phyloP scores from a whole-genome alignment of 2,888 invertebrate species.

The Nebria salina region DNA sequence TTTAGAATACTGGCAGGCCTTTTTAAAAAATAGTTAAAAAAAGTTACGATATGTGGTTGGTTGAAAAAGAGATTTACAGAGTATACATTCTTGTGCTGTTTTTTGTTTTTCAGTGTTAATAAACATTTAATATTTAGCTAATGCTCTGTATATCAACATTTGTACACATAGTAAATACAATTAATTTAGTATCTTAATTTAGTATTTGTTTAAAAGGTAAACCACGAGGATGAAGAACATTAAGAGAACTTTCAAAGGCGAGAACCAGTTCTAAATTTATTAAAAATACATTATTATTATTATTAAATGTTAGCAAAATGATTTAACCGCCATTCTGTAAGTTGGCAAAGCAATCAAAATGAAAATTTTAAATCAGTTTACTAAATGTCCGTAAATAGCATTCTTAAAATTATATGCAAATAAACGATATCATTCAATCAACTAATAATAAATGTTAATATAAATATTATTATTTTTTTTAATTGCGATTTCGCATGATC shows the following conservation, averaged over 20 bases:
- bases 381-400: no score
- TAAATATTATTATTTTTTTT: no score
- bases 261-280: neutral
- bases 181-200: neutral
- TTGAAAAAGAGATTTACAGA: neutral
- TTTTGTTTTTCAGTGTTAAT: neutral
- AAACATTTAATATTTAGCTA: neutral
- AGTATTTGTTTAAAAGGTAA: neutral
- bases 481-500: no score
- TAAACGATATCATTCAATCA: no score
- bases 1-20: slow-evolving; percentile 41
- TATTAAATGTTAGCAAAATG: neutral
- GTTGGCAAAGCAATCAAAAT: neutral
- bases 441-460: no score
- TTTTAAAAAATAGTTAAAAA: slow-evolving; percentile 25
- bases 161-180: slow-evolving; percentile 9
- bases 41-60: slow-evolving; percentile 34
- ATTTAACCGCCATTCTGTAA: neutral
- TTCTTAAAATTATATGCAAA: no score
- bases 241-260: neutral
- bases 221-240: neutral
- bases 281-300: neutral
- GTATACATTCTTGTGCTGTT: neutral
- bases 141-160: neutral
- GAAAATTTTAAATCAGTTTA: neutral